Base-by-base conservation (phyloP, 1,140 invertebrate genomes). In the Temnothorax longispinosus region DNA sequence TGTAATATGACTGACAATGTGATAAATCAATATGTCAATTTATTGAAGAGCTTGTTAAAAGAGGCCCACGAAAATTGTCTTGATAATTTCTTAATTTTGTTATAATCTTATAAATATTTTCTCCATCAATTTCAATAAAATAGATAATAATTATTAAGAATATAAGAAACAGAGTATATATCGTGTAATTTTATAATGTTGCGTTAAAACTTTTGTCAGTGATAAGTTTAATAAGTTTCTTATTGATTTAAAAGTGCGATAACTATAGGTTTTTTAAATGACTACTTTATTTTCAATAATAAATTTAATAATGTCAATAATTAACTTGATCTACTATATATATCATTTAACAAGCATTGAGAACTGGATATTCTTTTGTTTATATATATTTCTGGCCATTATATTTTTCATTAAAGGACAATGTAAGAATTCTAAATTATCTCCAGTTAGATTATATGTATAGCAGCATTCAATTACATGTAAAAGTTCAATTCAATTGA, bases 221-320 rank as follows among this genome's bases (percentile, higher is more conserved):
- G 18, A 18, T 32, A 38, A 64, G 32, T 35, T 38, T 64, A 64
- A 64, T 64, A 15, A 38, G 3, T 35, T 64, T 64, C 8, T 64
- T 18, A 64, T 64, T 38, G 60, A 64, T 8, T 35, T 58, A 27
- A 58, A 27, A 62, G 15, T 15, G 2, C 4, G 15, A 62, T 35
- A 35, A 15, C 15, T 35, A 35, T 5, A 62, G 7, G 32, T 18
- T 35, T 35, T 64, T 64, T n/a, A 32, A 64, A 64, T 35, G 3
- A 2, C 60, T 10, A 27, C 1, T 7, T 8, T 5, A 64, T 64
- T 64, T 27, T 64, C 5, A 18, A 18, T 18, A 38, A 64, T 64
- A 38, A 64, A 3, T 7, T 64, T 64, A 64, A 64, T 64, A 64
- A 64, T 32, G 38, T 64, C 32, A 64, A 38, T 64, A 64, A 58